Evolutionary conservation across 2,113 vertebrate species (phyloP).

Genomic region (Turdus rufiventris): DNA sequence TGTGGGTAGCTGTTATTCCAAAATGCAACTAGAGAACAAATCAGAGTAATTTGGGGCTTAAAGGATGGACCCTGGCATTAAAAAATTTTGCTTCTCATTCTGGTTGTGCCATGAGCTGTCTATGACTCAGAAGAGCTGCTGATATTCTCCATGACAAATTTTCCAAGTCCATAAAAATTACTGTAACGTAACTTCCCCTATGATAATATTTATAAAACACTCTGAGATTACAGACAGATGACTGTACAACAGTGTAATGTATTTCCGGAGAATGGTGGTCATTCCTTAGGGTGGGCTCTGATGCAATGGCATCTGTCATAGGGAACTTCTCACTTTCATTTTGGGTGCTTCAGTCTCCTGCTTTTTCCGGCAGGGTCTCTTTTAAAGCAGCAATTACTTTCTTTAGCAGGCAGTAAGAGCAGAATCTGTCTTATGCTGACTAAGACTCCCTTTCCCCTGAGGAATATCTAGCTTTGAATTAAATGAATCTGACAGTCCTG

Average conservation of each 20-base stretch:
- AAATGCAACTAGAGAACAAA: not conserved
- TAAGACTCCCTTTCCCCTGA: not conserved
- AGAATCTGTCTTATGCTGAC: not conserved
- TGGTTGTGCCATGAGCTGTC: not conserved
- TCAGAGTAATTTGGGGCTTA: not conserved
- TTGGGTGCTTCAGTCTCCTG: not conserved
- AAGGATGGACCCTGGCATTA: not conserved
- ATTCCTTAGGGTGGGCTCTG: not conserved
- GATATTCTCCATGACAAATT: slow-evolving; percentile 9
- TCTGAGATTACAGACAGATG: not conserved
- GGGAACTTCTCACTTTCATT: not conserved
- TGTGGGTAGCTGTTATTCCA: not conserved
- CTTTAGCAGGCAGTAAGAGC: not conserved
- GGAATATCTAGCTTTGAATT: not conserved
- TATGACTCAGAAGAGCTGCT: not conserved
- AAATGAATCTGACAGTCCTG: not conserved
- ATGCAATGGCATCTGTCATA: not conserved
- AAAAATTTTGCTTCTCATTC: not conserved
- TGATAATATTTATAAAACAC: not conserved
- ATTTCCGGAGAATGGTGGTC: not conserved
- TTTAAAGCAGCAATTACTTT: not conserved
- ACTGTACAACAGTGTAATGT: not conserved
- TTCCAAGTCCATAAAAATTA: not conserved
- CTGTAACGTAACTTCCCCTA: not conserved
- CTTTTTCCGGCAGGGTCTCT: not conserved